Percentiles rank a stretch among this genome's conserved stretches.
These are phyloP conservation scores for Agrilus cyanescens DNA, from an alignment of 2,888 invertebrate genomes.

Conservation along the genomic window DNA sequence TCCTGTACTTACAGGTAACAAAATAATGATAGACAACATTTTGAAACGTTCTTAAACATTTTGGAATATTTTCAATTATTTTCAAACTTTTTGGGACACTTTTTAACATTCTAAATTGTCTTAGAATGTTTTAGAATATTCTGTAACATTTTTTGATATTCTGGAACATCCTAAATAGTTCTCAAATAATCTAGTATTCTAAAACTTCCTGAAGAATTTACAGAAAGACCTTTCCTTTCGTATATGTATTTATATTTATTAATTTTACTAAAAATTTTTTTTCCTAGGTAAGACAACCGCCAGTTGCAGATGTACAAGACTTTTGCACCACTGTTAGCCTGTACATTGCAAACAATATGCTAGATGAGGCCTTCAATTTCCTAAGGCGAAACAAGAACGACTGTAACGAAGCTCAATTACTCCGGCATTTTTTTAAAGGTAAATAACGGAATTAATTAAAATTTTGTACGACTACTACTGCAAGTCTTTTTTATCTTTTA, in stretches of 20 bases:
- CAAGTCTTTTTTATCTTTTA: constrained; percentile 13
- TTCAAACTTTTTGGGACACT: too few relatives aligned
- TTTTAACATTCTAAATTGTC: too few relatives aligned
- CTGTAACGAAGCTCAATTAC: constrained; percentile 36
- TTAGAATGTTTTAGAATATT: too few relatives aligned
- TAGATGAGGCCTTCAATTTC: constrained; percentile 55
- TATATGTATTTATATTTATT: background rate
- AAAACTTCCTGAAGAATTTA: too few relatives aligned
- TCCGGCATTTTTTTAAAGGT: constrained; percentile 54
- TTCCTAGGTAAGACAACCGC: constrained; percentile 33
- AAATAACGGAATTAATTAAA: constrained; percentile 5
- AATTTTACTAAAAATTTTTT: too few relatives aligned
- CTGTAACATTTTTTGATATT: too few relatives aligned
- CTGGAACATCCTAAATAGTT: too few relatives aligned
- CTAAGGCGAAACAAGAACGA: constrained; percentile 44
- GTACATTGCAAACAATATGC: constrained; percentile 49
- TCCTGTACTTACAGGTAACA: constrained; percentile 53
- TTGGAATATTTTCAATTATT: too few relatives aligned
- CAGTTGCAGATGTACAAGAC: constrained; percentile 29
- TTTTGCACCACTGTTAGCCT: constrained; percentile 47
- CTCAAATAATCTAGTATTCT: too few relatives aligned
- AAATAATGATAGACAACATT: constrained; percentile 18
- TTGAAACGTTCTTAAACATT: background rate
- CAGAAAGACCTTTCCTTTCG: too few relatives aligned
- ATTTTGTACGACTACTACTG: too few relatives aligned